These are phyloP conservation scores for Girardinichthys multiradiatus DNA, from an alignment of 2,113 vertebrate species.

Conservation along the genomic window DNA sequence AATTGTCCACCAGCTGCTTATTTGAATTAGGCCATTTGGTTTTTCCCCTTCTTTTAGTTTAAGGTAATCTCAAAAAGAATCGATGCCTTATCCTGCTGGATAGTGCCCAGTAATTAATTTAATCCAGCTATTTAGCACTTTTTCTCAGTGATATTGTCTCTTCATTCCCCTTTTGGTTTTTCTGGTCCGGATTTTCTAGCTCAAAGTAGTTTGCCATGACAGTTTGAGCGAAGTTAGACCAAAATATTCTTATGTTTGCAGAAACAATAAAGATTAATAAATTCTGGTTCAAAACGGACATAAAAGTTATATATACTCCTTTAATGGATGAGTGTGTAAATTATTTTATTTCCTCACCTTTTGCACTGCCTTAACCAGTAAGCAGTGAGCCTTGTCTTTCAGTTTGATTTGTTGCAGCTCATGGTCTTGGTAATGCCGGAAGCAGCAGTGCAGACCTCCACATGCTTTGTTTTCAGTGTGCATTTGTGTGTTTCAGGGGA, in stretches of 20 bases:
- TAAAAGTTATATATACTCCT: not conserved
- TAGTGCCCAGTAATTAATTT: too few species aligned
- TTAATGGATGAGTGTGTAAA: not conserved
- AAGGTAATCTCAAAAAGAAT: too few species aligned
- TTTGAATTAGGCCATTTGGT: too few species aligned
- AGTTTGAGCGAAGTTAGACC: not conserved
- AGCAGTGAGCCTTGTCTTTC: not conserved
- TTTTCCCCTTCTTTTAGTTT: too few species aligned
- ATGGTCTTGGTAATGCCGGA: not conserved
- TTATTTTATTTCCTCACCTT: not conserved
- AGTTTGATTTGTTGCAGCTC: not conserved
- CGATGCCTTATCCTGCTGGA: too few species aligned
- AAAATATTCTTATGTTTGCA: not conserved
- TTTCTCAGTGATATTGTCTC: not conserved
- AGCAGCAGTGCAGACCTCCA: not conserved
- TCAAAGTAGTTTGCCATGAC: not conserved
- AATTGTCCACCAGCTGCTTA: too few species aligned
- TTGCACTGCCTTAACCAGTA: not conserved
- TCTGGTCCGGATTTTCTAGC: not conserved
- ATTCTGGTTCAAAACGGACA: not conserved
- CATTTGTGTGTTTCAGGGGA: slow-evolving; percentile 61
- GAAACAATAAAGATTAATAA: not conserved
- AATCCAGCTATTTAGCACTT: not conserved
- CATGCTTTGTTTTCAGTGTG: not conserved
- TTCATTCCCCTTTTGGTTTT: not conserved